Percentiles rank a stretch among this genome's conserved stretches.
Evolutionary conservation across 1,140 invertebrate genomes (phyloP).

Genomic region (Dreissena rostriformis): DNA sequence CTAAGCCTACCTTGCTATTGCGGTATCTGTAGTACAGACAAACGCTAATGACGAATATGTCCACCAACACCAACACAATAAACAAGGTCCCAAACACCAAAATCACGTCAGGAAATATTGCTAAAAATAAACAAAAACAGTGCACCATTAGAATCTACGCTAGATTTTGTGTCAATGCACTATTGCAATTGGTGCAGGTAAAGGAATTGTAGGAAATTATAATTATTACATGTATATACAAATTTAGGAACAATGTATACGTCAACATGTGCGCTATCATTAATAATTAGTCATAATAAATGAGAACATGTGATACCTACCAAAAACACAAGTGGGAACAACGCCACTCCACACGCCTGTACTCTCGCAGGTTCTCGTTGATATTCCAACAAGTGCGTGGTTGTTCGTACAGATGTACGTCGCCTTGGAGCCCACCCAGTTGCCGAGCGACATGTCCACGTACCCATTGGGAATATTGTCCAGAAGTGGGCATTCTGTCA

Average conservation of each 20-base stretch:
- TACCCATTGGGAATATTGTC: constrained; percentile 6
- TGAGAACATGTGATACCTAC: not conserved
- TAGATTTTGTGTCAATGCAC: no score
- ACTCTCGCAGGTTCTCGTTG: constrained; percentile 41
- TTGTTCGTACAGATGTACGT: constrained; percentile 41
- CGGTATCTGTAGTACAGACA: constrained; percentile 38
- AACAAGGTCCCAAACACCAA: constrained; percentile 50
- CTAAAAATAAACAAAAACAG: constrained; percentile 10
- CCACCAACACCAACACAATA: constrained; percentile 46
- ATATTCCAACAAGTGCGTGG: constrained; percentile 33
- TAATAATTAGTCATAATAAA: not conserved
- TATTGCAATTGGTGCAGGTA: no score
- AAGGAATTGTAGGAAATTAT: no score
- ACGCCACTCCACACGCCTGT: constrained; percentile 41
- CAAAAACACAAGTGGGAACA: constrained; percentile 45
- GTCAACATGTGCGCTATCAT: not conserved
- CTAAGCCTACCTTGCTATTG: constrained; percentile 17
- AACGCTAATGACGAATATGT: constrained; percentile 28
- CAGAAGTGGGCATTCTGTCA: constrained; percentile 35
- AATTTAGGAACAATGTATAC: not conserved
- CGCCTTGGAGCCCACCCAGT: constrained; percentile 34
- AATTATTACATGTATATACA: no score
- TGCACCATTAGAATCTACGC: no score
- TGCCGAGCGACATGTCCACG: constrained; percentile 34
- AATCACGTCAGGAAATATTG: constrained; percentile 49